Evolutionary conservation across 2,888 invertebrate species (phyloP).

Genomic region (Tipula helvola): DNA sequence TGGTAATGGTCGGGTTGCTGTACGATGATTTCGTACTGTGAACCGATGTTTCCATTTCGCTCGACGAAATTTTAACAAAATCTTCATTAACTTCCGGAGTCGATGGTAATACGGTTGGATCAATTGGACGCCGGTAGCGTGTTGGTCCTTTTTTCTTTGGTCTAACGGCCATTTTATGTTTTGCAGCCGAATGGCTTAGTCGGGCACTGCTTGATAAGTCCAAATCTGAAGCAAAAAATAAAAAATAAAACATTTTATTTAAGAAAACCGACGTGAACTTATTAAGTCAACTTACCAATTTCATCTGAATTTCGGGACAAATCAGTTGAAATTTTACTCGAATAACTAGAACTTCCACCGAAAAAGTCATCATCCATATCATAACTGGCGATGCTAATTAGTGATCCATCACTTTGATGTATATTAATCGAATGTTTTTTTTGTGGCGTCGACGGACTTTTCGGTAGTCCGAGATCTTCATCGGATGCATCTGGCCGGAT

Average conservation of each 20-base stretch:
- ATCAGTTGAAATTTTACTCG: slow-evolving; percentile 16
- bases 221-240: slow-evolving; percentile 21
- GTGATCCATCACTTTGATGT: slow-evolving; percentile 39
- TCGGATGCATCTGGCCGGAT: slow-evolving; percentile 58
- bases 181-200: slow-evolving; percentile 66
- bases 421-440: slow-evolving; percentile 38
- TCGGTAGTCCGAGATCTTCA: slow-evolving; percentile 61
- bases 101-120: slow-evolving; percentile 45
- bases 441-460: slow-evolving; percentile 59
- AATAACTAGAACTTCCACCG: slow-evolving; percentile 15
- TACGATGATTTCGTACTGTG: slow-evolving; percentile 24
- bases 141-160: slow-evolving; percentile 66
- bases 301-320: slow-evolving; percentile 22
- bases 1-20: not conserved
- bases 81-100: slow-evolving; percentile 72
- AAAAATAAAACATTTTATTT: not conserved
- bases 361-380: slow-evolving; percentile 50
- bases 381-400: slow-evolving; percentile 69
- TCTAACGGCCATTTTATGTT: slow-evolving; percentile 66
- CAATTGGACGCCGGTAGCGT: slow-evolving; percentile 45
- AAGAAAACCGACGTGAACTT: not conserved
- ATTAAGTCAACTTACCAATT: slow-evolving; percentile 15
- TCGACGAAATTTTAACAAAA: slow-evolving; percentile 42
- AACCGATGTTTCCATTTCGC: slow-evolving; percentile 5
- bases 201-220: slow-evolving; percentile 37